phyloP scores from a whole-genome alignment of 37 sponge, comb jelly and placozoan species.

The Spongilla lacustris region DNA sequence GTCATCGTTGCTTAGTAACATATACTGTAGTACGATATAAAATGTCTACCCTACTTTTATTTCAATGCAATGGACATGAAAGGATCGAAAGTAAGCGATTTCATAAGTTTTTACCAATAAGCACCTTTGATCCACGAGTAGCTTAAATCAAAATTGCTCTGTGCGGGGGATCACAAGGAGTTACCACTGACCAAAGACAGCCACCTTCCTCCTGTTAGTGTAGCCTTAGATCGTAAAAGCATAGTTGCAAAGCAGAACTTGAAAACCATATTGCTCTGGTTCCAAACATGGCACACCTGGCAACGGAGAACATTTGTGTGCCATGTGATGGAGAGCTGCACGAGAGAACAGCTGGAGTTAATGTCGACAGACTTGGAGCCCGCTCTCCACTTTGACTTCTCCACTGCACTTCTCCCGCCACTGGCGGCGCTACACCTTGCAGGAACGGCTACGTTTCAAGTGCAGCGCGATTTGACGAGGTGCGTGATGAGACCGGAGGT shows the following conservation, averaged over 20 bases:
- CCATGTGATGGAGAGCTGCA: conserved; percentile 47
- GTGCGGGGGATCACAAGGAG: background rate
- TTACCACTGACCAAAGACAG: background rate
- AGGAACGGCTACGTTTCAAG: conserved; percentile 42
- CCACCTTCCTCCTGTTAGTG: background rate
- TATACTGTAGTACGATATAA: background rate
- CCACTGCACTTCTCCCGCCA: conserved; percentile 48
- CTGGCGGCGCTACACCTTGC: conserved; percentile 50
- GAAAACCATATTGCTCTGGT: conserved; percentile 62
- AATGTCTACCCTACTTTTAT: too few species aligned
- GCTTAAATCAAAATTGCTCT: background rate
- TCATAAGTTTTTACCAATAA: background rate
- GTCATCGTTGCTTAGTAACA: background rate
- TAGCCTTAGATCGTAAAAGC: background rate
- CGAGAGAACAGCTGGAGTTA: conserved; percentile 51
- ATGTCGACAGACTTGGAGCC: conserved; percentile 80
- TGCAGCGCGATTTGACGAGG: conserved; percentile 22
- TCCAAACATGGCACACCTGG: conserved; percentile 60
- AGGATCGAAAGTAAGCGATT: background rate
- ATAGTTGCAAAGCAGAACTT: conserved; percentile 24
- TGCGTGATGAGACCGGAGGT: conserved; percentile 13
- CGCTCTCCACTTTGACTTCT: conserved; percentile 74
- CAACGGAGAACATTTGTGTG: conserved; percentile 64
- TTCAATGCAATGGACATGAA: background rate
- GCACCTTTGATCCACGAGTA: background rate